A percentile compares a stretch with the other conserved stretches of the same genome.
These are phyloP conservation scores for Philypnodon macrostomus DNA, from an alignment of 2,797 vertebrate genomes.

Conservation along the genomic window DNA sequence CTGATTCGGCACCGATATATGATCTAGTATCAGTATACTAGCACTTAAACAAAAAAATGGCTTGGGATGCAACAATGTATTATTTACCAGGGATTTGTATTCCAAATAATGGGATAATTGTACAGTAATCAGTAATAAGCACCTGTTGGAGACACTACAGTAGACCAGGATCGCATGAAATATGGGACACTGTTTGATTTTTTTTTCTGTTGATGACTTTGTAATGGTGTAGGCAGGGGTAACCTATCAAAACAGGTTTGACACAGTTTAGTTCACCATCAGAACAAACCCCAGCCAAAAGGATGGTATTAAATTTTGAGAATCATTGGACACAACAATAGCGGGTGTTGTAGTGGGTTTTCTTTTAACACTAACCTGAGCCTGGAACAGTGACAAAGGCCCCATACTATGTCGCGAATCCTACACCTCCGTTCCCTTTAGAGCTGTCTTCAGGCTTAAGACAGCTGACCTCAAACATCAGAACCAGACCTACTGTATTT, in stretches of 20 bases:
- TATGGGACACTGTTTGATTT: too few species aligned
- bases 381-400: conserved; percentile 27
- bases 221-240: conserved; percentile 10
- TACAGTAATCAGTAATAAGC: too few species aligned
- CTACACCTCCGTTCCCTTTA: conserved; percentile 20
- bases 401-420: conserved; percentile 13
- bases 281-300: not conserved
- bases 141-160: too few species aligned
- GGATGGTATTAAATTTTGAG: conserved; percentile 28
- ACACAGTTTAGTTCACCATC: conserved; percentile 8
- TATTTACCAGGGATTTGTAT: too few species aligned
- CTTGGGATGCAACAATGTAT: too few species aligned
- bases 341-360: conserved; percentile 29
- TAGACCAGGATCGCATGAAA: not conserved
- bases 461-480: conserved; percentile 44
- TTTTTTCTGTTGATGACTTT: too few species aligned
- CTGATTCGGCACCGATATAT: too few species aligned
- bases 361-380: conserved; percentile 60
- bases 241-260: conserved; percentile 1
- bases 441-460: conserved; percentile 24
- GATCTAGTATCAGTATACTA: too few species aligned
- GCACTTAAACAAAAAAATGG: too few species aligned
- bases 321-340: conserved; percentile 37
- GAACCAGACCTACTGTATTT: conserved; percentile 29
- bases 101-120: too few species aligned